Percentiles rank a stretch among this genome's conserved stretches.
Conservation (phyloP, 92 coral and sea anemone genomes). For the Phenganax subtilis region DNA sequence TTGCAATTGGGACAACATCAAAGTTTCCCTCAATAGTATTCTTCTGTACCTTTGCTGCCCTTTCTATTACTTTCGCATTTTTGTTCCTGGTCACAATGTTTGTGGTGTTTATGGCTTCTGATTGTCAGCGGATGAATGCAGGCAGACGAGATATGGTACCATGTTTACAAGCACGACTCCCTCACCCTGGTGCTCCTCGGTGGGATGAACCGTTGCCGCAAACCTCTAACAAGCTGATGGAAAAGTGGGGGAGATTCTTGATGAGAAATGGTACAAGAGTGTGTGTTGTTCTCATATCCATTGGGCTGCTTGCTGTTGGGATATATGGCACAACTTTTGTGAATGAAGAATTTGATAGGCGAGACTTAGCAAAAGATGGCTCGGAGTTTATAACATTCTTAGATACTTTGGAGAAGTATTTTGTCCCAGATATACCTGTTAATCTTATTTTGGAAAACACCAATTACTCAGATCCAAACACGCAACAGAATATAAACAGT, state of each 20-base stretch:
- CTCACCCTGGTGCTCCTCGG: constrained; percentile 53
- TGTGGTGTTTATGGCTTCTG: constrained; percentile 67
- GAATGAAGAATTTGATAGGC: constrained; percentile 65
- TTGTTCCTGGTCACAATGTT: constrained; percentile 68
- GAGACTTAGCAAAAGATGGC: constrained; percentile 69
- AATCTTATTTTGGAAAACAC: constrained; percentile 52
- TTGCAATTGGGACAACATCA: constrained; percentile 77
- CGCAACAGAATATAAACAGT: constrained; percentile 50
- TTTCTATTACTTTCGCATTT: constrained; percentile 58
- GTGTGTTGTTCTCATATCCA: constrained; percentile 50
- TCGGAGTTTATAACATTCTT: constrained; percentile 55
- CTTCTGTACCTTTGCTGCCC: constrained; percentile 79
- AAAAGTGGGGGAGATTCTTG: constrained; percentile 54
- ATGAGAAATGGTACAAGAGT: constrained; percentile 51
- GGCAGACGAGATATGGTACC: constrained; percentile 76
- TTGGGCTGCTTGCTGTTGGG: constrained; percentile 56
- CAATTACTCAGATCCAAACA: constrained; percentile 40
- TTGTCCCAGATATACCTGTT: constrained; percentile 48
- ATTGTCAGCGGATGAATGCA: constrained; percentile 61
- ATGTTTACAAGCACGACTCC: constrained; percentile 53
- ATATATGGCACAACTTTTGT: constrained; percentile 63
- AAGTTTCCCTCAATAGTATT: constrained; percentile 65
- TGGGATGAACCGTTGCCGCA: constrained; percentile 58
- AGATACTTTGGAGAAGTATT: constrained; percentile 58
- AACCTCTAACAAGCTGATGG: constrained; percentile 55